phyloP scores from a whole-genome alignment of 2,888 invertebrate genomes.

The Carabus problematicus region DNA sequence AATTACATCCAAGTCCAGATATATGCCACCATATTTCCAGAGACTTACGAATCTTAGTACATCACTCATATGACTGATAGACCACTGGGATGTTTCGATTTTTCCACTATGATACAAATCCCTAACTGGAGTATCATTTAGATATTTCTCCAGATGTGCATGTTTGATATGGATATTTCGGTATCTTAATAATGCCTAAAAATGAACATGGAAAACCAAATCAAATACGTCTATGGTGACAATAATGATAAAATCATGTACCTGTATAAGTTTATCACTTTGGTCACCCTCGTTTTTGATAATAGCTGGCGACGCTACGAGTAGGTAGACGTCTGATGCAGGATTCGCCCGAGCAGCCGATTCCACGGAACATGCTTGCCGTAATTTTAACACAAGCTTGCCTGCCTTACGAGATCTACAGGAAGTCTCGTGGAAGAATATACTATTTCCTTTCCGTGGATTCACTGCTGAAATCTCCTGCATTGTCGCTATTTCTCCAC shows the following conservation, averaged over 20 bases:
- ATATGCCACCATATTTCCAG: conserved; percentile 80
- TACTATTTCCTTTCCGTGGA: conserved; percentile 54
- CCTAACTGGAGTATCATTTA: conserved; percentile 66
- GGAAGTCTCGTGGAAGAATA: conserved; percentile 68
- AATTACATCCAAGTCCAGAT: conserved; percentile 77
- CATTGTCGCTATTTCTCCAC: neutral
- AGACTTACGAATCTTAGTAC: conserved; percentile 70
- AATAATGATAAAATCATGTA: neutral
- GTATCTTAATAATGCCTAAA: conserved; percentile 50
- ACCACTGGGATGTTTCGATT: conserved; percentile 63
- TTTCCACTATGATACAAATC: conserved; percentile 61
- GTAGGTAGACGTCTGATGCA: conserved; percentile 59
- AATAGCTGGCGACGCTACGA: conserved; percentile 56
- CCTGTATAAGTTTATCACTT: neutral
- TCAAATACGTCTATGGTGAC: neutral
- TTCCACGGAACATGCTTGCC: conserved; percentile 68
- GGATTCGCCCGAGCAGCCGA: conserved; percentile 66
- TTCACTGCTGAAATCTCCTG: conserved; percentile 43
- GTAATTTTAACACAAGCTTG: conserved; percentile 57
- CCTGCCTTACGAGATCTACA: conserved; percentile 54
- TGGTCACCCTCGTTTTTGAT: conserved; percentile 4
- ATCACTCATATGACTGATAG: conserved; percentile 69
- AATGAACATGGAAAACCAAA: neutral
- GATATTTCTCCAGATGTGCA: conserved; percentile 62
- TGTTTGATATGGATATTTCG: conserved; percentile 63